A percentile compares a stretch with the other conserved stretches of the same genome.
Evolutionary conservation across 2,797 vertebrate species (phyloP).

Genomic region (Propithecus perrieri): DNA sequence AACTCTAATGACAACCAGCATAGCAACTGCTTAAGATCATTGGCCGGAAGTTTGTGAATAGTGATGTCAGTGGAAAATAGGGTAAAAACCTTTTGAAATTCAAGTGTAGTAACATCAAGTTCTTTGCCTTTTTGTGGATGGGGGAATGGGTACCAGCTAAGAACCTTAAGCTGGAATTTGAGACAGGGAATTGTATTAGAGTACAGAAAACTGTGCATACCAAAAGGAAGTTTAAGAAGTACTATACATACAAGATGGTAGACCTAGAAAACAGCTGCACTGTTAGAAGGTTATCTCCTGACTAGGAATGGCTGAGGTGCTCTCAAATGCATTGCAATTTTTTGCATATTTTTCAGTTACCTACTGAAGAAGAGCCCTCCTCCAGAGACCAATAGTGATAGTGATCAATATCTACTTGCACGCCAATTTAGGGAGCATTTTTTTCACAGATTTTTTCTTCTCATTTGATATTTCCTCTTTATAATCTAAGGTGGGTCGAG

Average conservation of each 20-base stretch:
- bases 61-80: background rate
- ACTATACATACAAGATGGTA: background rate
- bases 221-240: background rate
- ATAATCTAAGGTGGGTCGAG: background rate
- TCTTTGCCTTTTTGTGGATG: background rate
- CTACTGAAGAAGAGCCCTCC: background rate
- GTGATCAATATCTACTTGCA: background rate
- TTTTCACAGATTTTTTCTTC: conserved; percentile 5
- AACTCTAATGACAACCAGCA: background rate
- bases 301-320: background rate
- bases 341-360: background rate
- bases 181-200: background rate
- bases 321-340: background rate
- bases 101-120: background rate
- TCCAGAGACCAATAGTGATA: background rate
- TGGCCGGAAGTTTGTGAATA: background rate
- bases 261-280: background rate
- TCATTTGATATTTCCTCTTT: conserved; percentile 5
- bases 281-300: background rate
- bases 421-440: background rate
- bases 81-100: background rate
- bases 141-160: background rate
- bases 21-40: background rate
- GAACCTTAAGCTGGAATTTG: background rate
- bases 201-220: background rate